Conservation (phyloP, 2,797 vertebrate genomes). For the Serranus cabrilla region DNA sequence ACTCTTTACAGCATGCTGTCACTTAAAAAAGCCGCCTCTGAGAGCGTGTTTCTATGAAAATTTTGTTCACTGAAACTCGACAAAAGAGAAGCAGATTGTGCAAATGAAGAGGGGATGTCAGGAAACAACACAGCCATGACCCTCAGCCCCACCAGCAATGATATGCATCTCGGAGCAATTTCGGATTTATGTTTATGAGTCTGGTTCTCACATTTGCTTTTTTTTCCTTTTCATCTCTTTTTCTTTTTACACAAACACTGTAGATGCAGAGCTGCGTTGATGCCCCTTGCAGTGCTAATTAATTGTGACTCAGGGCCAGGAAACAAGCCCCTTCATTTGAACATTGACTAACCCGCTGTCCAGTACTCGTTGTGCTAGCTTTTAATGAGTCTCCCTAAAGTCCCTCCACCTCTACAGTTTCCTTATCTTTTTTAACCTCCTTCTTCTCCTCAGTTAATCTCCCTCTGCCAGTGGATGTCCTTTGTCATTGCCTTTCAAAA, state of each 20-base stretch:
- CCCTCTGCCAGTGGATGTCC: conserved; percentile 28
- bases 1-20: conserved; percentile 24
- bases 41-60: conserved; percentile 14
- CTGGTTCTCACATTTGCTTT: conserved; percentile 13
- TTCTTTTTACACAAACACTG: conserved; percentile 27
- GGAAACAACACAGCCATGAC: conserved; percentile 33
- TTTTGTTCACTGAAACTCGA: conserved; percentile 14
- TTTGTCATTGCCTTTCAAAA: conserved; percentile 39
- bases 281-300: conserved; percentile 63
- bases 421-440: conserved; percentile 30
- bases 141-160: conserved; percentile 18
- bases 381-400: conserved; percentile 70
- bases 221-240: conserved; percentile 35
- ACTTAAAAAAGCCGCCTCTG: conserved; percentile 8
- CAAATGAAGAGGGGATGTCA: conserved; percentile 24
- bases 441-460: conserved; percentile 30
- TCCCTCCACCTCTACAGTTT: conserved; percentile 48
- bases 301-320: conserved; percentile 72
- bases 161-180: conserved; percentile 34
- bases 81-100: not conserved
- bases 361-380: conserved; percentile 51
- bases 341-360: conserved; percentile 62
- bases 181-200: conserved; percentile 43
- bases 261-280: conserved; percentile 45
- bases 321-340: conserved; percentile 65